Conservation (phyloP, 2,113 vertebrate genomes). For the Marmota flaviventris region DNA sequence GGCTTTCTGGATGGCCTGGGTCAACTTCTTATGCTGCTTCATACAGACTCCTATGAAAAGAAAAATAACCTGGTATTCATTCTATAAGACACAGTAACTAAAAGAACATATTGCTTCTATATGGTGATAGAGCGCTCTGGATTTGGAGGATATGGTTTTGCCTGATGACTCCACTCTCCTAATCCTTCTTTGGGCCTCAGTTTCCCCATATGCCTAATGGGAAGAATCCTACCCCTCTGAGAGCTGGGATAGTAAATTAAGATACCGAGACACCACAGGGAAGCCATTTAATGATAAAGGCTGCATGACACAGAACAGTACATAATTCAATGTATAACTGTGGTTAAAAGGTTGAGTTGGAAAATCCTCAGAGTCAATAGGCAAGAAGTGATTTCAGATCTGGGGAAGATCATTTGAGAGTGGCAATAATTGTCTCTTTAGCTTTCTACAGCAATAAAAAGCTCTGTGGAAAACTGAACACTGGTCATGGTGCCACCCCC, state of each 20-base stretch:
- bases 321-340: background rate
- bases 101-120: background rate
- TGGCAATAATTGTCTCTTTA: background rate
- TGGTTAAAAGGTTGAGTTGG: background rate
- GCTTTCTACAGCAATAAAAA: background rate
- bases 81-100: background rate
- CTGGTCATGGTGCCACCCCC: background rate
- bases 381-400: background rate
- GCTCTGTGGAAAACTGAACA: background rate
- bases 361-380: background rate
- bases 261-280: background rate
- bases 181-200: background rate
- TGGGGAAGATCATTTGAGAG: background rate
- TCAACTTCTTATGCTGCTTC: slow-evolving; percentile 92
- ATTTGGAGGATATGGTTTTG: background rate
- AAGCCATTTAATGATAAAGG: background rate
- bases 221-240: background rate
- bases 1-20: slow-evolving; percentile 89
- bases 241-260: background rate
- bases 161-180: background rate
- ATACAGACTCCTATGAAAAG: slow-evolving; percentile 91
- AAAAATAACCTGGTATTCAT: background rate
- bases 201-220: background rate
- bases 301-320: background rate
- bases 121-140: background rate